Base-by-base conservation (phyloP, 2,797 vertebrate genomes). In the Lepilemur septentrionalis region DNA sequence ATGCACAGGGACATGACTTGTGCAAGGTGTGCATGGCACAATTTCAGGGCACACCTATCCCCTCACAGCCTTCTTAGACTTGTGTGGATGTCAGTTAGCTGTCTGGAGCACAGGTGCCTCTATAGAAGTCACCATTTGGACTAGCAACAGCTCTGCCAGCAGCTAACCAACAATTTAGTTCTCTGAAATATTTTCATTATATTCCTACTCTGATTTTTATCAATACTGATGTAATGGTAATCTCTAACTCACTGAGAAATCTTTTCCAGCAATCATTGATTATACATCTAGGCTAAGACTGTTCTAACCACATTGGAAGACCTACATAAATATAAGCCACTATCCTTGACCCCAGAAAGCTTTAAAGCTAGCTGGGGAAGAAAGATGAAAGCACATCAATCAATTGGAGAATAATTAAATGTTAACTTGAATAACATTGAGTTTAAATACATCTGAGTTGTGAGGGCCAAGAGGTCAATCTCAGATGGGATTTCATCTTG, bases 361-460 rank as follows among this genome's bases (percentile, higher is more conserved):
- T 76, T 70, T 78, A 70, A 80, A 83, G 93, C 38, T 91, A 75
- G 41, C 65, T 67, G 48, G n/a, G 14, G 3, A 90, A 87, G 59
- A 90, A 80, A 87, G 43, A 83, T 18, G 87, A 75, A 89, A 81
- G 12, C 38, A 92, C 12, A 46, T 30, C 69, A 76, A 61, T 88
- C 35, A n/a, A 59, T 63, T 22, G 79, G 65, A 83, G 69, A 69
- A 83, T 61, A 91, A 63, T 75, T 91, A 73, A 93, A 82, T 41
- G 73, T 50, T 94, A 91, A 81, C 11, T 52, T 52, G 5, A 30
- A 12, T 86, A 69, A 91, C 17, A 30, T 0, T 23, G 22, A 76
- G 2, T 93, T 91, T 95, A 94, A 92, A 95, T 59, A 30, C n/a
- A 91, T 83, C 43, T 22, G 23, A 89, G n/a, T 52, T 86, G 18